phyloP scores from a whole-genome alignment of 2,888 invertebrate genomes.

The Chrysomela aeneicollis region DNA sequence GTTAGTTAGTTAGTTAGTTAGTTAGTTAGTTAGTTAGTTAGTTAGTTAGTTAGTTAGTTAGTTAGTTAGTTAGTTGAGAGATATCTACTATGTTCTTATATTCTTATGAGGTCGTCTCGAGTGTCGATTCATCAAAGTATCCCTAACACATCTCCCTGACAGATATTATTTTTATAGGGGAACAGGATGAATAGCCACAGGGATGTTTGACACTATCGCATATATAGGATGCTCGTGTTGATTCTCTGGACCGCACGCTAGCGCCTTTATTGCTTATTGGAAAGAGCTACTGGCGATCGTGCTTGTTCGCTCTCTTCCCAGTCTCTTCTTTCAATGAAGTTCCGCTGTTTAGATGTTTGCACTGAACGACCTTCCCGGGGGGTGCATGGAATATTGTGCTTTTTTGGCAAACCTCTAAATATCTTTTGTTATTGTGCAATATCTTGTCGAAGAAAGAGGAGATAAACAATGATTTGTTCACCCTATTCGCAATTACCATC shows the following conservation, averaged over 20 bases:
- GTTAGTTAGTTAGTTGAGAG: too few species aligned
- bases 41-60: too few species aligned
- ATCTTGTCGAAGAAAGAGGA: too few species aligned
- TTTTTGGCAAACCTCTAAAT: conserved; percentile 9
- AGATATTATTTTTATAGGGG: conserved; percentile 50
- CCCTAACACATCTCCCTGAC: conserved; percentile 11
- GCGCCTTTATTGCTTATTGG: conserved; percentile 50
- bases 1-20: too few species aligned
- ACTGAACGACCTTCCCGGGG: conserved; percentile 23
- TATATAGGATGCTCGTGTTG: conserved; percentile 46
- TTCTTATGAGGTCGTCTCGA: too few species aligned
- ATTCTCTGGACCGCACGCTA: conserved; percentile 47
- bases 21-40: too few species aligned
- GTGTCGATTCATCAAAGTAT: too few species aligned
- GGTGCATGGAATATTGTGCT: conserved; percentile 24
- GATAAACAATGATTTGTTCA: too few species aligned
- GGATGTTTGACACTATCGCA: conserved; percentile 49
- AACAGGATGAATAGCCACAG: conserved; percentile 51
- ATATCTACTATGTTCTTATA: too few species aligned
- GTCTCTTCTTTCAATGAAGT: conserved; percentile 52
- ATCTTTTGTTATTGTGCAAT: too few species aligned
- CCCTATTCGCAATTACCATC: too few species aligned
- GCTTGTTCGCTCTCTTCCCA: conserved; percentile 47
- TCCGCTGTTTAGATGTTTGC: conserved; percentile 25
- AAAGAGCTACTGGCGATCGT: conserved; percentile 14